Evolutionary conservation across 2,888 invertebrate species (phyloP).

Genomic region (Xanthia togata): DNA sequence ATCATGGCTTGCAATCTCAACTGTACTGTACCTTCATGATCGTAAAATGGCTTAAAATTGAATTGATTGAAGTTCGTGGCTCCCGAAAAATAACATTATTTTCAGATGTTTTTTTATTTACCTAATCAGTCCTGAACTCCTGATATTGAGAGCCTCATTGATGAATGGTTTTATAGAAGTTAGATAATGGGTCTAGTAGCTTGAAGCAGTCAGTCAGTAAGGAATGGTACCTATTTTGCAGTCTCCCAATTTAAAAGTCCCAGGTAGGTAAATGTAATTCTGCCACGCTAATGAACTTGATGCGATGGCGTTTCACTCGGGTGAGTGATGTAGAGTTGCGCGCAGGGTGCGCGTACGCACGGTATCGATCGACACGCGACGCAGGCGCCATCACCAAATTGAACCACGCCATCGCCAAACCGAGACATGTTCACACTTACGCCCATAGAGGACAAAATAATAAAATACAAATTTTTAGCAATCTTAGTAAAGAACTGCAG

Average conservation of each 20-base stretch:
- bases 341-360: conserved; percentile 42
- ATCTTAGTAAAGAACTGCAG: background rate
- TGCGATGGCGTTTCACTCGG: conserved; percentile 48
- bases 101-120: background rate
- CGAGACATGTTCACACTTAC: background rate
- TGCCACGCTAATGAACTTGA: conserved; percentile 59
- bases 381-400: conserved; percentile 40
- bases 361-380: conserved; percentile 54
- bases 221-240: background rate
- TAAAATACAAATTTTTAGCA: background rate
- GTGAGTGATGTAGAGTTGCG: conserved; percentile 43
- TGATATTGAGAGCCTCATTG: background rate
- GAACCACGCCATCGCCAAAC: conserved; percentile 5
- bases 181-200: background rate
- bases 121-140: background rate
- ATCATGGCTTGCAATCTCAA: conserved; percentile 2
- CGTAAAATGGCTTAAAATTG: background rate
- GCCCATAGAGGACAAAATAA: background rate
- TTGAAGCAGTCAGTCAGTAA: background rate
- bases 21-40: background rate
- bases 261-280: conserved; percentile 44
- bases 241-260: conserved; percentile 14
- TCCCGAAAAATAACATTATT: background rate
- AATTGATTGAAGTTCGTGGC: no score
- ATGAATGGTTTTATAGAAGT: background rate